Evolutionary conservation across 2,797 vertebrate species (phyloP).

Genomic region (Catharus ustulatus): DNA sequence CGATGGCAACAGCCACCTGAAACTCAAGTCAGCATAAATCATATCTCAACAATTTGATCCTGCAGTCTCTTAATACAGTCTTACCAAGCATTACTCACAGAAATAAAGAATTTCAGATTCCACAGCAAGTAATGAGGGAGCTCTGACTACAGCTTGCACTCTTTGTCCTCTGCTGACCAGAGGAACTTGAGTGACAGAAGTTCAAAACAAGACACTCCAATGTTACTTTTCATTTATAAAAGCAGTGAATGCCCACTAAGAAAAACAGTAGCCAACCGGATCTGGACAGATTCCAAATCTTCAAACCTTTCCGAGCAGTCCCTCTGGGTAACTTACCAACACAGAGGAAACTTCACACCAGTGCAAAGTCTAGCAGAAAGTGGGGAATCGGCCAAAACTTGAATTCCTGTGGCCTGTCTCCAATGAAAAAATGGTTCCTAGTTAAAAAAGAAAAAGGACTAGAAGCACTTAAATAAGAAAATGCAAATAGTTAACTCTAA

Average conservation of each 20-base stretch:
- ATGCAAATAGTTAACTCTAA: not conserved
- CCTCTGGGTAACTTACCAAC: slow-evolving; percentile 41
- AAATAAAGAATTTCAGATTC: slow-evolving; percentile 5
- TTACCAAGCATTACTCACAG: not conserved
- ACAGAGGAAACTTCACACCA: slow-evolving; percentile 32
- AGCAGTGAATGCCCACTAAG: slow-evolving; percentile 36
- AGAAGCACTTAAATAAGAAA: slow-evolving; percentile 2
- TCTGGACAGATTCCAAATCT: slow-evolving; percentile 44
- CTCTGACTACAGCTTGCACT: not conserved
- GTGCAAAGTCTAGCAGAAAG: slow-evolving; percentile 34
- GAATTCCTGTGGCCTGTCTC: slow-evolving; percentile 15
- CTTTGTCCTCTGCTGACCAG: slow-evolving; percentile 43
- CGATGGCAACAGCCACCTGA: not conserved
- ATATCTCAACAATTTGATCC: not conserved
- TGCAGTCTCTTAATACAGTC: not conserved
- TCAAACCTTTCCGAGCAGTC: slow-evolving; percentile 21
- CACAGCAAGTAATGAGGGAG: not conserved
- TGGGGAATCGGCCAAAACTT: slow-evolving; percentile 1
- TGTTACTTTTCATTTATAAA: slow-evolving; percentile 44
- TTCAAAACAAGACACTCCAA: slow-evolving; percentile 42
- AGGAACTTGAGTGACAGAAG: slow-evolving; percentile 23
- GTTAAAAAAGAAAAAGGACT: not conserved
- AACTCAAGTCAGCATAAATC: not conserved
- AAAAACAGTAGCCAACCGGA: slow-evolving; percentile 36
- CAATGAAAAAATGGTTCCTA: slow-evolving; percentile 25